phyloP scores from a whole-genome alignment of 2,888 invertebrate genomes.

The Diplazon laetatorius region DNA sequence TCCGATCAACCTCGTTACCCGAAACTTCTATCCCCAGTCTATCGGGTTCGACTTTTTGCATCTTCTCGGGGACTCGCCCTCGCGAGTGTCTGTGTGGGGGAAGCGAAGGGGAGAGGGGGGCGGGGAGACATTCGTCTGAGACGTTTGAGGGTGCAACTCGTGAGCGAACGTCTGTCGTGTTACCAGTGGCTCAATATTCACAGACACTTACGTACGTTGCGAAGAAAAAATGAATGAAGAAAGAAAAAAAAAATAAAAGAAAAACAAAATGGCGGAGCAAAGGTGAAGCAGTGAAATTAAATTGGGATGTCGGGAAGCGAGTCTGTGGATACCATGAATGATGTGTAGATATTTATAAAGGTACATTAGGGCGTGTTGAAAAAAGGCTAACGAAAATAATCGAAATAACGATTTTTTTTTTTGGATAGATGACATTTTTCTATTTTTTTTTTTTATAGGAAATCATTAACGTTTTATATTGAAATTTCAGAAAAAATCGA shows the following conservation, averaged over 20 bases:
- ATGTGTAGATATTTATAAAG: neutral
- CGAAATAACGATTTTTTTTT: no score
- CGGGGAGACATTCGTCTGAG: neutral
- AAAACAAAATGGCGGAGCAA: no score
- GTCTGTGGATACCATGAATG: conserved; percentile 32
- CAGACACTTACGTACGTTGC: neutral
- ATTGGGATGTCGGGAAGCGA: conserved; percentile 15
- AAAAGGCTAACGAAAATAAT: no score
- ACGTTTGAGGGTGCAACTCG: conserved; percentile 6
- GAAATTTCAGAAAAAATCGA: no score
- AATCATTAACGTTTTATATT: no score
- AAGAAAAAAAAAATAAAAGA: no score
- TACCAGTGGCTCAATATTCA: neutral
- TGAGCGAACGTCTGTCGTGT: neutral
- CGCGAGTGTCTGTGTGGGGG: conserved; percentile 7
- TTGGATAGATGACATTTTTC: no score
- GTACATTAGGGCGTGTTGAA: neutral
- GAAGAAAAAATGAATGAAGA: neutral
- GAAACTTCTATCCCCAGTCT: conserved; percentile 55
- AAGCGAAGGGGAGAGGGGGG: no score
- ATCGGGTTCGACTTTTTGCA: conserved; percentile 18
- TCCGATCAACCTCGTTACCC: conserved; percentile 73
- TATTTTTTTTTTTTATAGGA: no score
- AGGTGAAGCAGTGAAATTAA: conserved; percentile 18
- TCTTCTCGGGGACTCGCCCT: neutral